Evolutionary conservation across 2,888 invertebrate genomes (phyloP), one percentile per base, ranked within the genome.

Genomic region (Plebejus argus): DNA sequence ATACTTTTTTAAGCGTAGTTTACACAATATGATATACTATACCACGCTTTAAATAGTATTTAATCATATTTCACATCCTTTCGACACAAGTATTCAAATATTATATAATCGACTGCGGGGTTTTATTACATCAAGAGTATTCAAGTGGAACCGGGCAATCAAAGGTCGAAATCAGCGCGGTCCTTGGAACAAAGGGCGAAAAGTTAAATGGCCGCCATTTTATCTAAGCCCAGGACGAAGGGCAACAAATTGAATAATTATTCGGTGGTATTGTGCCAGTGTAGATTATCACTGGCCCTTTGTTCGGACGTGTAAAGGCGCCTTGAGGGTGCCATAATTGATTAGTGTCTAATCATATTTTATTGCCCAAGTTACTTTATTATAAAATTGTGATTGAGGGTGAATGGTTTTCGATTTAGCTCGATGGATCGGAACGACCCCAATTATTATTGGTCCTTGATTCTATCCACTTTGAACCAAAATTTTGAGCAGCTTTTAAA

Each of bases 231-330:
- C 81, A 81, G 79, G 79, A 76, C 78, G 81, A 84, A 85, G 86
- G 86, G 89, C 87, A 86, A 91, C 90, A 90, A 91, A 90, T 91
- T 91, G 90, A 89, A 90, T 90, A 90, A 91, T 91, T 91, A 91
- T 88, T 86, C 86, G 56, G 39, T 58, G 77, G 72, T 58, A 77
- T 72, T 77, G 39, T 58, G 56, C 39, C 39, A 39, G 58, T 71
- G 71, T 72, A 58, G 77, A 72, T 77, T 72, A 77, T 77, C 45
- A 74, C 74, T 28, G 23, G 49, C 53, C 53, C 28, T 53, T 74
- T 74, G 53, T 74, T 49, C 23, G 53, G 28, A 23, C 74, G 74
- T 74, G 74, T 53, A 53, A 74, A 74, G 49, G 45, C 53, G 53
- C 23, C 74, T 28, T 74, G 53, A 74, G 53, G 39, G 66, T 28